Base-by-base conservation (phyloP, 2,113 vertebrate species). In the Myrmophylax atrothorax region DNA sequence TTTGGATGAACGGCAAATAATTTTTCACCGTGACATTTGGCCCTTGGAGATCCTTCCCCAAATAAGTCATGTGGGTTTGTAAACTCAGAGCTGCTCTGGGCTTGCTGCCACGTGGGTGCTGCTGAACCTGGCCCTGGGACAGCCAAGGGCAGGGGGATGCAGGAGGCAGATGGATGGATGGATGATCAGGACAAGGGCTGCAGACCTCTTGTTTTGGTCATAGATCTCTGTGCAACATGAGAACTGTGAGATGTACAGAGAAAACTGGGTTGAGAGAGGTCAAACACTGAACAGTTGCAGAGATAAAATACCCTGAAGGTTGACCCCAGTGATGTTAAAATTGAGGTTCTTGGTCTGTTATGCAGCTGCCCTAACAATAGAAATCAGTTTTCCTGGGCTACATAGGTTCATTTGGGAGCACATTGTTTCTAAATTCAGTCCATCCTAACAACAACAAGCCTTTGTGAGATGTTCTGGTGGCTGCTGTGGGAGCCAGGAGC, bases 221-320 rank as follows among this genome's bases (percentile, higher is more conserved):
- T 0, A 0, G 56, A 3, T 35, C 31, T 83, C 22, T 37, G 9
- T 5, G 10, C 8, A 24, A 15, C 3, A 6, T 0, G 10, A 58
- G 29, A 60, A 26, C 0, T 69, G 37, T 73, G 67, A 63, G n/a
- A 42, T 23, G 5, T 2, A 44, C 38, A 78, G 64, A 33, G 33
- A 78, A 91, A 74, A 78, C 16, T 22, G 47, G 11, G 25, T 85
- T 55, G 44, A 37, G 53, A 47, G 25, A 80, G 17, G 49, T 56
- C 20, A 22, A 69, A 73, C 42, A 4, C 29, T 59, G 62, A 62
- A 29, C 6, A 62, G 28, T 5, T 64, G 29, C 49, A 37, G 50
- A 86, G 38, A 35, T 1, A 16, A 19, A 76, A 66, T 3, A 37
- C 60, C 37, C 9, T 9, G 8, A 81, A 69, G 2, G 15, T 22